A percentile compares a stretch with the other conserved stretches of the same genome.
These are phyloP conservation scores for Chloebia gouldiae DNA, from an alignment of 2,113 vertebrate species.

Conservation along the genomic window DNA sequence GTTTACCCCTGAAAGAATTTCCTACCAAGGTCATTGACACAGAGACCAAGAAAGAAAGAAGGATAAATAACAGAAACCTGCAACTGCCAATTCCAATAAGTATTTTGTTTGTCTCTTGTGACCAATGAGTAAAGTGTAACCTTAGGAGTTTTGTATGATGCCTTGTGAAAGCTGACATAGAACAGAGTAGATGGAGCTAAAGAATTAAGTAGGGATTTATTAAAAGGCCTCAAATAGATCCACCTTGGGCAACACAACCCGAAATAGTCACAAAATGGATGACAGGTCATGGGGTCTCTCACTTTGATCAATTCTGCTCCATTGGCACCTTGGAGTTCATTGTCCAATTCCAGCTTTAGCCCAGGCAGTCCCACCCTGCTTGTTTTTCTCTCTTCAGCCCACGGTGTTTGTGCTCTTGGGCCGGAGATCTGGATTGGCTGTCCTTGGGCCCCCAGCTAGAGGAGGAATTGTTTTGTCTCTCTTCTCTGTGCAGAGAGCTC, in stretches of 20 bases:
- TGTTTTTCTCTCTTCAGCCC: background rate
- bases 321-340: no score
- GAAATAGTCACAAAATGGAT: background rate
- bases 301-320: background rate
- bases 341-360: no score
- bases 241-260: background rate
- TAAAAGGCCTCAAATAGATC: background rate
- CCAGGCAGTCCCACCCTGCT: no score
- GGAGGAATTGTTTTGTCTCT: background rate
- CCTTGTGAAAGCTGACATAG: background rate
- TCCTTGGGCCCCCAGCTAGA: background rate
- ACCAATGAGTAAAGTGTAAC: background rate
- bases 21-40: background rate
- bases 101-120: background rate
- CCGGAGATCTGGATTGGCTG: background rate
- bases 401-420: background rate
- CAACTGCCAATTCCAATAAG: background rate
- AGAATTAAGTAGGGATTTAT: background rate
- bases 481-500: background rate
- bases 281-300: rapidly evolving
- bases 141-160: background rate
- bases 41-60: background rate
- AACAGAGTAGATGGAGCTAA: background rate
- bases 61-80: background rate
- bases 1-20: background rate